A percentile compares a stretch with the other conserved stretches of the same genome.
Evolutionary conservation across 2,888 invertebrate genomes (phyloP).

Genomic region (Spatulosminthurus flaviceps): DNA sequence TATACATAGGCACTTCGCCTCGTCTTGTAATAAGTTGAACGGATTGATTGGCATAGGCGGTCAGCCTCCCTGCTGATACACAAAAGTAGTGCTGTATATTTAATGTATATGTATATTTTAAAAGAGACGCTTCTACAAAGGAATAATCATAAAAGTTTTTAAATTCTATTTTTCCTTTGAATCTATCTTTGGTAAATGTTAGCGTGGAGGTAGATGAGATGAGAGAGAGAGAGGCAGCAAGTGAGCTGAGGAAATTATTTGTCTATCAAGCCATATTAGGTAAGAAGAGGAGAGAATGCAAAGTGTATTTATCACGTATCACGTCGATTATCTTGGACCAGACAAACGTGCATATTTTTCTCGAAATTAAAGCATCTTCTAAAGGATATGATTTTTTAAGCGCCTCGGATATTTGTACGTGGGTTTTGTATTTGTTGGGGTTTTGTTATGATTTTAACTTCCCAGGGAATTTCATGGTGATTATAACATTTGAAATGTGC

Average conservation of each 20-base stretch:
- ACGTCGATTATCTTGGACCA: constrained; percentile 35
- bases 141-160: constrained; percentile 20
- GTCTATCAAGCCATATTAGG: constrained; percentile 41
- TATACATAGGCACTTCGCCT: background rate
- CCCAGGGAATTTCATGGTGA: constrained; percentile 38
- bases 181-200: constrained; percentile 8
- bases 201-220: background rate
- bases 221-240: constrained; percentile 15
- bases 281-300: constrained; percentile 19
- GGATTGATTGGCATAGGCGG: constrained; percentile 47
- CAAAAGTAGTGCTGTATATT: background rate
- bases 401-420: background rate
- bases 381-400: background rate
- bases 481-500: constrained; percentile 27
- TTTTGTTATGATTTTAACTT: constrained; percentile 34
- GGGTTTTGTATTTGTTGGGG: background rate
- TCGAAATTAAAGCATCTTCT: no score
- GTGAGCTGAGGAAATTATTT: constrained; percentile 34
- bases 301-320: constrained; percentile 42
- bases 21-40: constrained; percentile 14
- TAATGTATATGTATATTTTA: background rate
- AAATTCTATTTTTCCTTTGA: constrained; percentile 9
- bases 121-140: constrained; percentile 1
- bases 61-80: constrained; percentile 42
- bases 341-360: no score